Conservation (phyloP, 1,140 invertebrate genomes). For the Stenopsyche tienmushanensis region DNA sequence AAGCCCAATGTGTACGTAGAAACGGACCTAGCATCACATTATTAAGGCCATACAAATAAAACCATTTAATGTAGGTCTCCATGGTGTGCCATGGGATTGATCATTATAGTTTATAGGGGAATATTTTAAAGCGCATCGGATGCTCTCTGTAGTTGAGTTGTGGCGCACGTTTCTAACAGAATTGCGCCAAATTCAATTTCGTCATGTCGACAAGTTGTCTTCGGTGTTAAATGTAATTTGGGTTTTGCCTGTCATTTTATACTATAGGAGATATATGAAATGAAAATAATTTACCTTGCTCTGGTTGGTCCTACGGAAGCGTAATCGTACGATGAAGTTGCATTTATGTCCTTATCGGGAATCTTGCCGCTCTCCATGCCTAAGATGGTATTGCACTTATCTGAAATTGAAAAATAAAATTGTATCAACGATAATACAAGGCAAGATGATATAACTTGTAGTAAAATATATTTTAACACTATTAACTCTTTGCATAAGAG, state of each 20-base stretch:
- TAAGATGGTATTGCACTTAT: slow-evolving; percentile 64
- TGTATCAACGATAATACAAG: not conserved
- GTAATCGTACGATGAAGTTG: slow-evolving; percentile 74
- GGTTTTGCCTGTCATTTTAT: not conserved
- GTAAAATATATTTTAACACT: not conserved
- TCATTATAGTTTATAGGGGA: too few species aligned
- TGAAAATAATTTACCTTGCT: slow-evolving; percentile 51
- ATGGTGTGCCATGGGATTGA: too few species aligned
- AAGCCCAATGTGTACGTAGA: too few species aligned
- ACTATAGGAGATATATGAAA: not conserved
- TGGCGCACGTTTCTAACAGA: too few species aligned
- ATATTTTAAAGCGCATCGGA: too few species aligned
- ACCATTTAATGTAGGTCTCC: too few species aligned
- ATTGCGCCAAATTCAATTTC: too few species aligned
- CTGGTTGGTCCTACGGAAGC: slow-evolving; percentile 67
- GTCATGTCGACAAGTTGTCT: too few species aligned
- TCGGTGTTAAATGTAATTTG: not conserved
- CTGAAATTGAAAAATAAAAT: slow-evolving; percentile 53
- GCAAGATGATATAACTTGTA: not conserved
- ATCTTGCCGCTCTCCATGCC: slow-evolving; percentile 76
- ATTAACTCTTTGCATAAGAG: not conserved
- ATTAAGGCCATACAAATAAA: too few species aligned
- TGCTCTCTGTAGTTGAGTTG: too few species aligned
- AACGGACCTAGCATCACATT: too few species aligned
- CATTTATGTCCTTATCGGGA: slow-evolving; percentile 66